phyloP scores from a whole-genome alignment of 2,888 invertebrate genomes.

The Himalopsyche kuldschensis region DNA sequence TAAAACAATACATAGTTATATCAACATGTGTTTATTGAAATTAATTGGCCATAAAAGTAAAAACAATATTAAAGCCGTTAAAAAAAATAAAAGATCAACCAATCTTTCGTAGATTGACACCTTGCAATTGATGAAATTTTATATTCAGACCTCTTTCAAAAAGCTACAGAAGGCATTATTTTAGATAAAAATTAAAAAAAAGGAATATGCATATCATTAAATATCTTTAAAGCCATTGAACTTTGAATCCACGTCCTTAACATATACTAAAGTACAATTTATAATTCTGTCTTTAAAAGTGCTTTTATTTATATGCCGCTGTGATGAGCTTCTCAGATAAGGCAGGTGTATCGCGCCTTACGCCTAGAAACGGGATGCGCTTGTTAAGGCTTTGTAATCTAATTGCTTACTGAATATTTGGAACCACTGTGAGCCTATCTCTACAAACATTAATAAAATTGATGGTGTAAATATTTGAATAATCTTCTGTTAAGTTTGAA shows the following conservation, averaged over 20 bases:
- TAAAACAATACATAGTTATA: no score
- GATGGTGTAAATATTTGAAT: slow-evolving; percentile 1
- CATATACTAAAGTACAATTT: slow-evolving; percentile 8
- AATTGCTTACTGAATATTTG: slow-evolving; percentile 13
- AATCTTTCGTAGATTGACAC: no score
- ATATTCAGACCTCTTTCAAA: no score
- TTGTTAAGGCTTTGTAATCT: slow-evolving; percentile 10
- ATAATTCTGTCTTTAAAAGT: slow-evolving; percentile 5
- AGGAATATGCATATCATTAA: background rate
- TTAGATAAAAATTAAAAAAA: background rate
- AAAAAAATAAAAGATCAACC: no score
- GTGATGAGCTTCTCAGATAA: background rate
- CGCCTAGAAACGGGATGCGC: background rate
- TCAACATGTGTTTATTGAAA: no score
- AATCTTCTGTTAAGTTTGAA: background rate
- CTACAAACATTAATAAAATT: background rate
- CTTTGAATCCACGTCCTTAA: background rate
- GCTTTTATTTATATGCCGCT: background rate
- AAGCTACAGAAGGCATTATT: no score
- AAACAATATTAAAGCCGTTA: no score
- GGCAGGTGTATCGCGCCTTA: background rate
- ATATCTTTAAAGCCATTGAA: background rate
- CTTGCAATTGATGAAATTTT: no score
- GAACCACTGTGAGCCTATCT: background rate
- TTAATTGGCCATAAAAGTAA: no score